Percentiles rank a stretch among this genome's conserved stretches.
Conservation (phyloP, 1,140 invertebrate genomes). For the Bilobella aurantiaca region DNA sequence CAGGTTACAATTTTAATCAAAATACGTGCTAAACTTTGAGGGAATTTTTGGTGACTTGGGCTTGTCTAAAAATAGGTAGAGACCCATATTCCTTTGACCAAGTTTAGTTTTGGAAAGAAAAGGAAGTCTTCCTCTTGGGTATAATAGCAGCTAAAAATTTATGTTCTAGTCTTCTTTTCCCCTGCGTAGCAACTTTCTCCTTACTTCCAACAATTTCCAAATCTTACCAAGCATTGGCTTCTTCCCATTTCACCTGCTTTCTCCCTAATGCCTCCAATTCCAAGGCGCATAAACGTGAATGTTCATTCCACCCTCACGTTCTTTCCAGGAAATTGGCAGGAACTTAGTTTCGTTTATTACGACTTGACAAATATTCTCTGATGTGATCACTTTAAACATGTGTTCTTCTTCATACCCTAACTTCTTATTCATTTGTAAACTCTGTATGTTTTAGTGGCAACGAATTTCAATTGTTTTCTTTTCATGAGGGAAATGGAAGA, state of each 20-base stretch:
- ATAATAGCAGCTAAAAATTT: neutral
- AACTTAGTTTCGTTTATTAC: neutral
- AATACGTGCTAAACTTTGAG: too few species aligned
- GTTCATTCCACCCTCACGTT: neutral
- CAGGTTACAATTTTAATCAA: too few species aligned
- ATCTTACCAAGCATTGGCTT: too few species aligned
- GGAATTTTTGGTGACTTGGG: too few species aligned
- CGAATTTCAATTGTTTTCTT: too few species aligned
- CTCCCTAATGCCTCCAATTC: neutral
- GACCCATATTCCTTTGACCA: neutral
- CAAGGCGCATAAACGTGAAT: neutral
- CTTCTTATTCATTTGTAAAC: too few species aligned
- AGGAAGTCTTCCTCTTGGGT: neutral
- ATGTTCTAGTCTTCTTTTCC: neutral
- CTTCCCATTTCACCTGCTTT: neutral
- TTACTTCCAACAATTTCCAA: neutral
- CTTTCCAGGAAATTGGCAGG: neutral
- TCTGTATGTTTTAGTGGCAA: too few species aligned
- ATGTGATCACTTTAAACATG: too few species aligned
- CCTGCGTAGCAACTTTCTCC: neutral
- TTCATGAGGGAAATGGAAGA: too few species aligned
- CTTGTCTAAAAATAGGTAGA: too few species aligned
- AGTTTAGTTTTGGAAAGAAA: neutral
- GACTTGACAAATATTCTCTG: neutral
- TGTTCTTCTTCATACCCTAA: too few species aligned